Evolutionary conservation across 2,797 vertebrate species (phyloP), one percentile per base, ranked within the genome.

Genomic region (Leptodactylus fallax): DNA sequence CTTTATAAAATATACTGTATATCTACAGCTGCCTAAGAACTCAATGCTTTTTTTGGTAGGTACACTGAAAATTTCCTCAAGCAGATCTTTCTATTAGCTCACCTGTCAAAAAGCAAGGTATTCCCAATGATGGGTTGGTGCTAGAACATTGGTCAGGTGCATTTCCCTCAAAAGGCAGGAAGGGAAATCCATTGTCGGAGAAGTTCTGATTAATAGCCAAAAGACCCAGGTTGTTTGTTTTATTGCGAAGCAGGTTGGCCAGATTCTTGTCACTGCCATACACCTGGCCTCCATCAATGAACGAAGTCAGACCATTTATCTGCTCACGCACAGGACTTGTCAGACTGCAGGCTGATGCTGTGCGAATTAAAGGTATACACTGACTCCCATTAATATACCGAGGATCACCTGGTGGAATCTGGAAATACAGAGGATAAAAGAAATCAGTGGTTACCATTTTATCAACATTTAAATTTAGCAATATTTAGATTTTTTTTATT

Each of bases 31-130:
- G 65, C 17, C 23, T 67, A 25, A 67, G 23, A 3, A 25, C 3
- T 13, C 4, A n/a, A 12, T 67, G 11, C 4, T 8, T 6, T 17
- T 19, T 71, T 36, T 71, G 8, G 19, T 8, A 45, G 27, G 9
- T 19, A 16, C 13, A 10, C 7, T 45, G 6, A 3, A 10, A 72
- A 21, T 49, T 17, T 16, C 14, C 9, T 2, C 8, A 74, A 51
- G 19, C 45, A 74, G 21, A 76, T 6, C 45, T 7, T 12, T 76
- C 21, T 6, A 49, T 1, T 47, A 61, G 19, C 90, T 91, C 63
- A 98, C 97, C 98, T 90, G 95, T 95, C 60, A 94, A 86, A 87
- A 97, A 99, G 76, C 98, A 99, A 16, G 97, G 96, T 87, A 98
- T 95, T 6, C 94, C 94, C 76, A 93, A 58, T 0, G 27, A 94